These are phyloP conservation scores for Urocynchramus pylzowi DNA, from an alignment of 2,113 vertebrate species.

Conservation along the genomic window DNA sequence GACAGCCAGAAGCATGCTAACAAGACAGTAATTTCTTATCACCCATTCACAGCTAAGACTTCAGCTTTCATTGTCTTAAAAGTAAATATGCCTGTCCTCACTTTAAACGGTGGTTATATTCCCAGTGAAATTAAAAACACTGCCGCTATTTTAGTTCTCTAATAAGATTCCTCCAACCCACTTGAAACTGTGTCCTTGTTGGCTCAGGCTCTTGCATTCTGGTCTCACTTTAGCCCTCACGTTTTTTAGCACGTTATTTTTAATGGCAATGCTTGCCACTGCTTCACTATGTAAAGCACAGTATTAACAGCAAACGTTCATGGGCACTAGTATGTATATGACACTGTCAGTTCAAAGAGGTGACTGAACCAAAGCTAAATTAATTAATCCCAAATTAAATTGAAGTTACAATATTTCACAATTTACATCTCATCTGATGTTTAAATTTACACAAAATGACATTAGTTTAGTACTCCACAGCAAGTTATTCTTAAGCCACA, in stretches of 20 bases:
- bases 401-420: not conserved
- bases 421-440: not conserved
- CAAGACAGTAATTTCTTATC: conserved; percentile 10
- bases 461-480: not conserved
- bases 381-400: not conserved
- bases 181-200: not conserved
- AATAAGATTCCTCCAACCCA: not conserved
- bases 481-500: not conserved
- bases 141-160: not conserved
- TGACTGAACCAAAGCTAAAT: not conserved
- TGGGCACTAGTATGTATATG: not conserved
- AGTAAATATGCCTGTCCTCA: not conserved
- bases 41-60: conserved; percentile 16
- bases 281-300: not conserved
- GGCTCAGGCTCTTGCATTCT: not conserved
- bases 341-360: not conserved
- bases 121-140: not conserved
- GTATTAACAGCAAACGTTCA: not conserved
- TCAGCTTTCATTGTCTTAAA: conserved; percentile 24
- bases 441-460: not conserved
- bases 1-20: conserved; percentile 36
- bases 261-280: not conserved
- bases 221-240: not conserved
- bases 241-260: not conserved
- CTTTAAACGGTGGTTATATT: not conserved